phyloP scores from a whole-genome alignment of 2,888 invertebrate genomes.

The Xestoiulus laeticollis region DNA sequence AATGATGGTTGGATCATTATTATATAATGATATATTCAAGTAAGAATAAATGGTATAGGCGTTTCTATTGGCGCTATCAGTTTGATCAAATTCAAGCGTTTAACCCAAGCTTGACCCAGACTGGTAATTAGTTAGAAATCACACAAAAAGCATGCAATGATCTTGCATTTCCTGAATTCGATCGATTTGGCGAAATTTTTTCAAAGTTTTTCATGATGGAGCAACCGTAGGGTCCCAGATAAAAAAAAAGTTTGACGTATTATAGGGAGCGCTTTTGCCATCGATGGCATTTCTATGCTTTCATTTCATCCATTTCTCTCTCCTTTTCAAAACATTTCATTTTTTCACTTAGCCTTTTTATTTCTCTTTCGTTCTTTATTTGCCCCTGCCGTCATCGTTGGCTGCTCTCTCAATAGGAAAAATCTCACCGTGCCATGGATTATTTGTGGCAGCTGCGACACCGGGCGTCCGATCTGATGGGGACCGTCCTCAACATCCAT shows the following conservation, averaged over 20 bases:
- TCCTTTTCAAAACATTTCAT: constrained; percentile 38
- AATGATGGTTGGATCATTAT: too few species aligned
- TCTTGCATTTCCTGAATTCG: neutral
- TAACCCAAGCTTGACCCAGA: neutral
- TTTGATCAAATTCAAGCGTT: neutral
- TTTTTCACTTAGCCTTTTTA: neutral
- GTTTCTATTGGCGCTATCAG: neutral
- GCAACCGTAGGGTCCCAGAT: neutral
- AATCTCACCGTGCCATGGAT: constrained; percentile 96
- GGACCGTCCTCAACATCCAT: constrained; percentile 96
- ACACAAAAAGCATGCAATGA: neutral
- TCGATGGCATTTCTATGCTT: neutral
- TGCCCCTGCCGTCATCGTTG: neutral
- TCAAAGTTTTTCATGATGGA: neutral
- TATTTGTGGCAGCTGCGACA: constrained; percentile 95
- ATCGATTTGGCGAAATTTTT: neutral
- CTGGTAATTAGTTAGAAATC: neutral
- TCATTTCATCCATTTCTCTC: neutral
- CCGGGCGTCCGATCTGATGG: constrained; percentile 91
- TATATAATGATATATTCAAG: too few species aligned
- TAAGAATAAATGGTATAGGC: too few species aligned
- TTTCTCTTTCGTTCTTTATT: constrained; percentile 49
- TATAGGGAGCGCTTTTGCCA: neutral
- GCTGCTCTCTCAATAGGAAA: constrained; percentile 69
- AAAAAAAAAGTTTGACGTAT: neutral